Percentiles rank a stretch among this genome's conserved stretches.
Evolutionary conservation across 2,797 vertebrate species (phyloP).

Genomic region (Xyrichtys novacula): DNA sequence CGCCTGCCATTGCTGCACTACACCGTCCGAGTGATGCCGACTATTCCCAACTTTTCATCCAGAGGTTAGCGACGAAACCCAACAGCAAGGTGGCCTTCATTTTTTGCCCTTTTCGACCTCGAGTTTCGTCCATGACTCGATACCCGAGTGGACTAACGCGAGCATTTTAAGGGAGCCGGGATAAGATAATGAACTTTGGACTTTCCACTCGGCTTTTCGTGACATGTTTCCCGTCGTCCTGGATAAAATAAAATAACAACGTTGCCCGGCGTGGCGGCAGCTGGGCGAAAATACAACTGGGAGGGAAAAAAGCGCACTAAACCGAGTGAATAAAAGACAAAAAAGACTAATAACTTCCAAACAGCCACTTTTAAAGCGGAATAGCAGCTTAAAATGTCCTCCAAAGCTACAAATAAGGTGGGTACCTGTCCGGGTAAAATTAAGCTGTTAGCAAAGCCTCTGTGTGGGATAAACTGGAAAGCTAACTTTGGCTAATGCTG

Average conservation of each 20-base stretch:
- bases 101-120: constrained; percentile 9
- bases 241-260: constrained; percentile 82
- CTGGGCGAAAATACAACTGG: constrained; percentile 78
- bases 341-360: constrained; percentile 62
- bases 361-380: constrained; percentile 64
- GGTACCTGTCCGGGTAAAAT: constrained; percentile 68
- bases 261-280: constrained; percentile 86
- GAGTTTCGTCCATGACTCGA: constrained; percentile 60
- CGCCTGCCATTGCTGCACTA: constrained; percentile 79
- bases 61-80: constrained; percentile 63
- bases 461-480: constrained; percentile 6
- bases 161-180: constrained; percentile 53
- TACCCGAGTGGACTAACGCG: constrained; percentile 48
- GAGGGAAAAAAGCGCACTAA: constrained; percentile 64
- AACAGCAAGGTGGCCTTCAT: constrained; percentile 29
- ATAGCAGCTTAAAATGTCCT: constrained; percentile 90
- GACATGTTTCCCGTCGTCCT: constrained; percentile 83
- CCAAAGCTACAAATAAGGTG: constrained; percentile 92
- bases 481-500: constrained; percentile 6
- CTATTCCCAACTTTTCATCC: constrained; percentile 76
- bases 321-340: constrained; percentile 60
- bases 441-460: constrained; percentile 20
- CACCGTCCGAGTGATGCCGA: constrained; percentile 67
- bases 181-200: constrained; percentile 88
- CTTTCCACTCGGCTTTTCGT: constrained; percentile 76